phyloP scores from a whole-genome alignment of 2,113 vertebrate species.

The Ceyx cyanopectus region DNA sequence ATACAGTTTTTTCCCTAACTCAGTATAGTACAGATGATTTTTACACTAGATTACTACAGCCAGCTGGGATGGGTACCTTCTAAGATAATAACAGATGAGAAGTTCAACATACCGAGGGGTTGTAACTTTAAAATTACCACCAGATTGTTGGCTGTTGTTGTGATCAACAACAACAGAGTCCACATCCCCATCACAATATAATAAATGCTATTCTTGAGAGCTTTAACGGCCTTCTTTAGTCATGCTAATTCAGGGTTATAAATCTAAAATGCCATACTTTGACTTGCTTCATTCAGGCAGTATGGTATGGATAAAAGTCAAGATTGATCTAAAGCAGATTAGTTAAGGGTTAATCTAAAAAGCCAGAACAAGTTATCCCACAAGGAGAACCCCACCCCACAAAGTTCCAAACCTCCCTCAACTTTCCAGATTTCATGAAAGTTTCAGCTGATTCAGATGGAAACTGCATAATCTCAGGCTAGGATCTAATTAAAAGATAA shows the following conservation, averaged over 20 bases:
- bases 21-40: neutral
- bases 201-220: neutral
- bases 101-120: neutral
- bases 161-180: neutral
- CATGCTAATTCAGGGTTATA: neutral
- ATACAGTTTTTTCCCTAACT: neutral
- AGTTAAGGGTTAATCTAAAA: neutral
- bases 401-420: neutral
- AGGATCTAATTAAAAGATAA: conserved; percentile 3
- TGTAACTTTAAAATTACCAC: neutral
- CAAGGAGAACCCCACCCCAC: neutral
- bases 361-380: neutral
- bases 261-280: neutral
- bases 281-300: neutral
- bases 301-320: neutral
- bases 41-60: neutral
- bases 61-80: neutral
- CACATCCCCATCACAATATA: neutral
- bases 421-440: neutral
- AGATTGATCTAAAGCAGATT: neutral
- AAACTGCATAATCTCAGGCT: neutral
- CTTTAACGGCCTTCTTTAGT: neutral
- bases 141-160: neutral
- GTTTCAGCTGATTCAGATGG: conserved; percentile 8
- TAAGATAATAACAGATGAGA: neutral